Evolutionary conservation across 2,888 invertebrate genomes (phyloP), one percentile per base, ranked within the genome.

Genomic region (Hartigia nigra): DNA sequence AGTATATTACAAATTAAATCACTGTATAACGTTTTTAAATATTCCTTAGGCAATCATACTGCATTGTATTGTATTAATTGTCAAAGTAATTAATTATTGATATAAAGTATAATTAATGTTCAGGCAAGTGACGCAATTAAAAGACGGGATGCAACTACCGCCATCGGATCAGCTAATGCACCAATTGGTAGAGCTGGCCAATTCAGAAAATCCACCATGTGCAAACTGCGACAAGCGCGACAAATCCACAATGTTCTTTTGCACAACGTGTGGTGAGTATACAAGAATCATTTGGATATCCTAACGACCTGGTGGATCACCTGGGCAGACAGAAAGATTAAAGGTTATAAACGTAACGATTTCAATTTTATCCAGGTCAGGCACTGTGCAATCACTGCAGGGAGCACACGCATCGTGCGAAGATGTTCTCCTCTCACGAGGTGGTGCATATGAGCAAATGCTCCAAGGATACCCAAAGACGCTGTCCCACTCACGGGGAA

Each of bases 161-260:
- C 94, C 94, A 11, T 92, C 93, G 55, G 96, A 96, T 91, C 93
- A 93, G 74, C 91, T 96, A 82, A 94, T 96, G 91, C 92, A 94
- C 69, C 96, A 95, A 89, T 92, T 96, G 80, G 94, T 96, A 69
- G 95, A 95, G 84, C 93, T 95, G 77, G 94, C 95, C 0, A 94
- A 95, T 86, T 95, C 95, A 82, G 94, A 95, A 86, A 94, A 95
- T 89, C 95, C 96, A 76, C 94, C 94, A 11, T 96, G 96, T 92
- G 95, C 96, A 81, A 96, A 96, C 91, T 96, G 96, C 91, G 96
- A 96, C 92, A 95, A 95, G 86, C 91, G 94, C 34, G 94, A 94
- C 88, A 93, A 94, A 82, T 91, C 93, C 80, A 95, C 95, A 79
- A 96, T 96, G 96, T 96, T 93, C 91, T 96, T 95, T 92, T 96